Evolutionary conservation across 23 tunicate species (phyloP), one percentile per base, ranked within the genome.

Genomic region (Trididemnum clinides): DNA sequence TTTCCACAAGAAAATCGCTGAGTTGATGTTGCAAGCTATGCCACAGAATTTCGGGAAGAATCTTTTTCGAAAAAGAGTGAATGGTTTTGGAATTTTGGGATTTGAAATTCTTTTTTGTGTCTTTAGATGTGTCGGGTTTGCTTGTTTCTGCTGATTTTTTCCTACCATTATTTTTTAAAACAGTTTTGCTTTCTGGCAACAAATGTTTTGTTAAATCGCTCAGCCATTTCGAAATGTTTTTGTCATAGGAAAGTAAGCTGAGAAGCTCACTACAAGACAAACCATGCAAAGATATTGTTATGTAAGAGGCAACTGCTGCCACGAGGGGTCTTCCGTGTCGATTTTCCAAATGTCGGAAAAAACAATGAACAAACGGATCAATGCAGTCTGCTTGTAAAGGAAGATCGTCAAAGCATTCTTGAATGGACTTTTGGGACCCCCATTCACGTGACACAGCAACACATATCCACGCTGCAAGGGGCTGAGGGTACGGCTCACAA

Each of bases 261-360:
- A 71, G 54, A 36, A 92, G 63, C 39, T 92, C 97, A 5, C 28
- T 37, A 10, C 34, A 20, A 28, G 90, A 64, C 80, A 92, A 51
- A 6, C 97, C 97, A 66, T 92, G 78, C 37, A 78, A 39, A 25
- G 97, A 86, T 12, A 54, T 57, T 23, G 97, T 50, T 28, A 92
- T 31, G 70, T 82, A 87, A 39, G 88, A 74, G 18, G 81, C 23
- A 0, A 58, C 59, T 22, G 97, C 88, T 12, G 58, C 80, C 6
- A 86, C 87, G 0, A 92, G 34, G 2, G 85, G 76, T 7, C 84
- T 39, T 2, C 86, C 85, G 76, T 92, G 91, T 2, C 36, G 64
- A n/a, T 20, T 33, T 51, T 71, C 88, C 19, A 87, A 59, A 23
- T 51, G 31, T 1, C 85, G 76, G 26, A 92, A 90, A 26, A 72